Percentiles rank a stretch among this genome's conserved stretches.
Evolutionary conservation across 2,888 invertebrate species (phyloP).

Genomic region (Quadroppia sp.): DNA sequence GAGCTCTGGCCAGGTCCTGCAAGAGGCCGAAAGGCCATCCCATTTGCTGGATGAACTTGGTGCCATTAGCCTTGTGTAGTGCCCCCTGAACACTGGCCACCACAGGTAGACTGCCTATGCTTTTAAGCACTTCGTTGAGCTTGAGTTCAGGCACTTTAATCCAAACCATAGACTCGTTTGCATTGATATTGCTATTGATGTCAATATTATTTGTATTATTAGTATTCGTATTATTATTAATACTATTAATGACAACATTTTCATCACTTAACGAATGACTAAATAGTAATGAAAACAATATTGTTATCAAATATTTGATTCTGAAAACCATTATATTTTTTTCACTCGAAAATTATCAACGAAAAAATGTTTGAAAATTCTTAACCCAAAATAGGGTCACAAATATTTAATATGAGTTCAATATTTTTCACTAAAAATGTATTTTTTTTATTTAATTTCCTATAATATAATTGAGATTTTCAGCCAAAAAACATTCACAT

Average conservation of each 20-base stretch:
- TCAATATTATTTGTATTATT: not conserved
- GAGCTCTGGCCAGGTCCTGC: not conserved
- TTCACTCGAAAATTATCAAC: too few relatives aligned
- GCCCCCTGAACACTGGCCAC: not conserved
- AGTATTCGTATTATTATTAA: not conserved
- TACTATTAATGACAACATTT: not conserved
- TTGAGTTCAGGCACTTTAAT: not conserved
- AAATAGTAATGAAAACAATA: not conserved
- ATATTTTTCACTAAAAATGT: too few relatives aligned
- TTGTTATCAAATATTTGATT: not conserved
- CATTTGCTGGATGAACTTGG: not conserved
- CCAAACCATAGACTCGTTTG: not conserved
- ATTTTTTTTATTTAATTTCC: too few relatives aligned
- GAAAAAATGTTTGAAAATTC: too few relatives aligned
- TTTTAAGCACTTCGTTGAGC: not conserved
- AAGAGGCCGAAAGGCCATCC: slow-evolving; percentile 10
- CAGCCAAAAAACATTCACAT: too few relatives aligned
- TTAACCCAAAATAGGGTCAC: too few relatives aligned
- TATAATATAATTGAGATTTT: too few relatives aligned
- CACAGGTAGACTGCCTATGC: not conserved
- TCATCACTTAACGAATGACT: not conserved
- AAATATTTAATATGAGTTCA: too few relatives aligned
- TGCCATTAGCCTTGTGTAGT: not conserved
- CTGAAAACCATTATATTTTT: too few relatives aligned
- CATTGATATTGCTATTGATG: not conserved